Conservation (phyloP, 2,888 invertebrate genomes). For the Scaptomyza reducta region DNA sequence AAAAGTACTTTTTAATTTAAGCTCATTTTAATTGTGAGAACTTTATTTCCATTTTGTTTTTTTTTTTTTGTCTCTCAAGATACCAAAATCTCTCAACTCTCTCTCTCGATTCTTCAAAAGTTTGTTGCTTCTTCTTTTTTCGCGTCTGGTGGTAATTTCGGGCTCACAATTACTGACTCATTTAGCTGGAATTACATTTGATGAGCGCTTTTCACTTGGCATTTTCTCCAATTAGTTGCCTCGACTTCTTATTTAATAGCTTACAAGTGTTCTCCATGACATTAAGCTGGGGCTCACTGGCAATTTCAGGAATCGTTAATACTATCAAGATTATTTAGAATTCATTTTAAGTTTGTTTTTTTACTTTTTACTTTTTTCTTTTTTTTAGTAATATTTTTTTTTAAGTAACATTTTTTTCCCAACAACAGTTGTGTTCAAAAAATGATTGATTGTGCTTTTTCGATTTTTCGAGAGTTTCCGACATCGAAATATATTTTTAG, state of each 20-base stretch:
- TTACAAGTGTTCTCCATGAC: constrained; percentile 13
- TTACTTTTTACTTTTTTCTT: no score
- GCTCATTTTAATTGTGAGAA: constrained; percentile 79
- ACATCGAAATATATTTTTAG: no score
- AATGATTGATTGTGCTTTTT: no score
- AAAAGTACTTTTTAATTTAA: constrained; percentile 77
- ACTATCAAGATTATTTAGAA: background rate
- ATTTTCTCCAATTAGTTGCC: constrained; percentile 60
- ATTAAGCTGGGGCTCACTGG: background rate
- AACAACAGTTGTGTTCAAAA: no score
- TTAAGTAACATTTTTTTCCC: no score
- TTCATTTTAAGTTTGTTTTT: background rate
- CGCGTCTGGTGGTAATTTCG: background rate
- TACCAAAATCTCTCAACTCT: constrained; percentile 30
- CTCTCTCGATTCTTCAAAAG: constrained; percentile 38
- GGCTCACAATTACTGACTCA: constrained; percentile 51
- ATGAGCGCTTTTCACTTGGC: constrained; percentile 46
- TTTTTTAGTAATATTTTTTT: no score
- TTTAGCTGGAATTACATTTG: constrained; percentile 69
- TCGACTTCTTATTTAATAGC: constrained; percentile 36
- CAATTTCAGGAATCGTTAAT: background rate
- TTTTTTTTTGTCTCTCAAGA: constrained; percentile 10
- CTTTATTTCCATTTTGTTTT: constrained; percentile 61
- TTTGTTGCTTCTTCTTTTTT: background rate
- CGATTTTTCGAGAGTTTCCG: no score